Base-by-base conservation (phyloP, 1,140 invertebrate species). In the Drosophila tristis region DNA sequence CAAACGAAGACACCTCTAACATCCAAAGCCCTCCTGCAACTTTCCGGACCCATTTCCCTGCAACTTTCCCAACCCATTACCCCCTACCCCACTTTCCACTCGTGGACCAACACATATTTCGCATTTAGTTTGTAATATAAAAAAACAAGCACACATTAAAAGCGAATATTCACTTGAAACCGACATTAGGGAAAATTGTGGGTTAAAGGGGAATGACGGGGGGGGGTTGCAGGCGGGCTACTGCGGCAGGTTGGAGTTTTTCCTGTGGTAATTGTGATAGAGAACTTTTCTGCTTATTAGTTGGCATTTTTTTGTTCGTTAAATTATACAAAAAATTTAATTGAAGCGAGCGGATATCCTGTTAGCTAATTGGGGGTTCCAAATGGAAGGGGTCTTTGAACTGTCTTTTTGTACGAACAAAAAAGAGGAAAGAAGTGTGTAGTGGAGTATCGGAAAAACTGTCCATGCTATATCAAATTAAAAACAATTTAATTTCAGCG, bases 61-160 rank as follows among this genome's bases (percentile, higher is more conserved):
- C n/a, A 9, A 25, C 49, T 4, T 15, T 6, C 11, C 62, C 20
- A 11, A 20, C n/a, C n/a, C 8, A 25, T 6, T 13, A 4, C n/a
- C 9, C 26, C 5, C 13, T 57, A 9, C 13, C 1, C 4, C 45
- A 3, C 54, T n/a, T n/a, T 15, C 20, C 44, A 43, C 42, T 9
- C 43, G 20, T 57, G 61, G 45, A 39, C 20, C 43, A 75, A 79
- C 80, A 85, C 72, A 85, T 84, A 80, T 84, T 77, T 85, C 80
- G 62, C 81, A 84, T 85, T 85, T 85, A 80, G 76, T 84, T 84
- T 72, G 72, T 47, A 59, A 76, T 82, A 70, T 75, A 82, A 74
- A n/a, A 20, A 74, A 71, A 70, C 20, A 78, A 35, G 65, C 66
- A 26, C 55, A 58, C 67, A 73, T 85, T 85, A 73, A 73, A 72